phyloP scores from a whole-genome alignment of 2,113 vertebrate genomes.

The Crotophaga sulcirostris region DNA sequence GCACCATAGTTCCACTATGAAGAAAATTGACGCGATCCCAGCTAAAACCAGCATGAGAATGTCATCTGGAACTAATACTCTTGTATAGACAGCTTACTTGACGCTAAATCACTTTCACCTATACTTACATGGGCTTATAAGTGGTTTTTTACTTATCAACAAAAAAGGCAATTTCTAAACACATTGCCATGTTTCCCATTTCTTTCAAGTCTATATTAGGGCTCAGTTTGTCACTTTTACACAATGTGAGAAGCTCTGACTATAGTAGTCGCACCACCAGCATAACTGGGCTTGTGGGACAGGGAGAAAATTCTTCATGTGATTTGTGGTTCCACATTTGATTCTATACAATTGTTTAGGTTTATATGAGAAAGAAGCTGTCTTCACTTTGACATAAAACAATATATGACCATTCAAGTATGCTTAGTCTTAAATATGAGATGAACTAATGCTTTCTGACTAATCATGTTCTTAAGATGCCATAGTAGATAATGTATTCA shows the following conservation, averaged over 20 bases:
- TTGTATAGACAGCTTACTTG: background rate
- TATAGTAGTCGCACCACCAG: background rate
- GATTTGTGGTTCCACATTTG: background rate
- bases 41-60: background rate
- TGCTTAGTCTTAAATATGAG: background rate
- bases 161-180: background rate
- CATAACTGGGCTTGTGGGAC: background rate
- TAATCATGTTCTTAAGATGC: background rate
- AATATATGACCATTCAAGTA: background rate
- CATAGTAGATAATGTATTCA: background rate
- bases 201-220: background rate
- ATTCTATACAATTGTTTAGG: background rate
- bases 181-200: background rate
- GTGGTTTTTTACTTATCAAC: background rate
- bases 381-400: background rate
- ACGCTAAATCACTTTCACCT: constrained; percentile 4
- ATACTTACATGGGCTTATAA: background rate
- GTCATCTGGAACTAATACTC: constrained; percentile 1
- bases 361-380: background rate
- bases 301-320: background rate
- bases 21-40: no score
- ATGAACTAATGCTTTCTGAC: background rate
- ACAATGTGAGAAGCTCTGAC: background rate
- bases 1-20: no score
- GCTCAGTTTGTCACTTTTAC: background rate